Percentiles rank a stretch among this genome's conserved stretches.
These are phyloP conservation scores for Micronisus gabar DNA, from an alignment of 2,113 vertebrate species.

Conservation along the genomic window DNA sequence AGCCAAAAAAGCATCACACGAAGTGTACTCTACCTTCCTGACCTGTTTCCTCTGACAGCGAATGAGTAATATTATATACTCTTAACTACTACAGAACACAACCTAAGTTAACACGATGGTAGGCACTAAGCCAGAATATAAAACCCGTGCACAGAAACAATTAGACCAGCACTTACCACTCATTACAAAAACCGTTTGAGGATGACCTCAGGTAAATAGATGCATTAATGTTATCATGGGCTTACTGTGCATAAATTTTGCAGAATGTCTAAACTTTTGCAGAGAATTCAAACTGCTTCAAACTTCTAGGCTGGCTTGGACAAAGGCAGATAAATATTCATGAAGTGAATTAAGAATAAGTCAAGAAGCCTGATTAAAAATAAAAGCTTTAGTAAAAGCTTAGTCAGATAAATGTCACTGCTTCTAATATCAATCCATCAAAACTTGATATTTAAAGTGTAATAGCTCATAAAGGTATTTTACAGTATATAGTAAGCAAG, in stretches of 20 bases:
- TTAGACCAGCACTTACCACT: not conserved
- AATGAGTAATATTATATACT: not conserved
- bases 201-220: not conserved
- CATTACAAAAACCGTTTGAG: not conserved
- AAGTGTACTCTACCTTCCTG: not conserved
- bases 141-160: not conserved
- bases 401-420: conserved; percentile 1
- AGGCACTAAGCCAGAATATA: not conserved
- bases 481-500: not conserved
- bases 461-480: not conserved
- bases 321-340: not conserved
- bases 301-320: not conserved
- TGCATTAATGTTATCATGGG: not conserved
- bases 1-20: not conserved
- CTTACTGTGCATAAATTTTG: not conserved
- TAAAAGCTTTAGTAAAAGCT: not conserved
- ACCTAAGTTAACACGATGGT: not conserved
- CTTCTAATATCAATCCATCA: not conserved
- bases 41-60: not conserved
- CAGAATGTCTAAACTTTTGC: not conserved
- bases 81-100: not conserved
- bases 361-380: not conserved
- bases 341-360: not conserved
- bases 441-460: not conserved
- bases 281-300: not conserved